These are phyloP conservation scores for Tragelaphus scriptus DNA, from an alignment of 2,113 vertebrate species.

Conservation along the genomic window DNA sequence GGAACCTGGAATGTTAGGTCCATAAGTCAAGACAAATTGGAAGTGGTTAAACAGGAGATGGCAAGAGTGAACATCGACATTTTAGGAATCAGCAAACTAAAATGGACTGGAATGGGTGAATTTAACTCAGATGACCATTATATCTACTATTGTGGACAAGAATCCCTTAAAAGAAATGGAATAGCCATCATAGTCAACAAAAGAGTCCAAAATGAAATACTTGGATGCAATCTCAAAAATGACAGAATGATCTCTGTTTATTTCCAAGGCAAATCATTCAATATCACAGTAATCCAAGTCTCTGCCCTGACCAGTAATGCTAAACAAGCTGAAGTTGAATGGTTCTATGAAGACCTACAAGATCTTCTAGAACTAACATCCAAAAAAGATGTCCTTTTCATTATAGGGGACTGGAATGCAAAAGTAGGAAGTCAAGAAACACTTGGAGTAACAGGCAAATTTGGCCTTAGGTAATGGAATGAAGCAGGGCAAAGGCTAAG, in stretches of 20 bases:
- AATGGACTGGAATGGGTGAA: neutral
- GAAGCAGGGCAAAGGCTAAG: neutral
- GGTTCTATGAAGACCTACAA: neutral
- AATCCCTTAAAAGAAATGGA: neutral
- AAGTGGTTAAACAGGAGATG: neutral
- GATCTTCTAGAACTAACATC: neutral
- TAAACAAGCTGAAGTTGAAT: neutral
- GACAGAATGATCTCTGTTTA: neutral
- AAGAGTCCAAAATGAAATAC: neutral
- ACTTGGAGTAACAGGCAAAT: neutral
- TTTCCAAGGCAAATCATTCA: neutral
- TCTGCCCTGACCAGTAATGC: neutral
- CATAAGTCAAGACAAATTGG: neutral
- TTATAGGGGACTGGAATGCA: neutral
- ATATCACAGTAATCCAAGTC: neutral
- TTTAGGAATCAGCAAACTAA: neutral
- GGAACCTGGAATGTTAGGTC: neutral
- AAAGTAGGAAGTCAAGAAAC: neutral
- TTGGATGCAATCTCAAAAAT: neutral
- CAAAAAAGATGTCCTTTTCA: neutral
- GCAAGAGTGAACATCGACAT: neutral
- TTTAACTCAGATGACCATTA: neutral
- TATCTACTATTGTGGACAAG: neutral
- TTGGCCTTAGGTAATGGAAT: neutral
- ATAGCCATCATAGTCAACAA: neutral